Conservation (phyloP, 2,113 vertebrate genomes). For the Carassius auratus region DNA sequence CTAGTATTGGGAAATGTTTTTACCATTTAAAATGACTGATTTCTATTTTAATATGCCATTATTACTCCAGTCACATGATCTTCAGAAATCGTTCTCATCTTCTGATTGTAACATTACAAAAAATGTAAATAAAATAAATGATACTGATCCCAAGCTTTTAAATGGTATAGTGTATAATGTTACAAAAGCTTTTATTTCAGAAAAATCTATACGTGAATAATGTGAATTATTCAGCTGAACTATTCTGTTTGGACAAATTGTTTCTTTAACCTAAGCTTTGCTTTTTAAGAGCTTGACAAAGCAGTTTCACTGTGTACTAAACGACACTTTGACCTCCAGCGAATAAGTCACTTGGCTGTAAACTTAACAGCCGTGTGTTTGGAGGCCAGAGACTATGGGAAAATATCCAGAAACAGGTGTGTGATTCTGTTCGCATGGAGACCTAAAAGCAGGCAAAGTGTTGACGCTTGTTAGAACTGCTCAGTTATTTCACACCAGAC, state of each 20-base stretch:
- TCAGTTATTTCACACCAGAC: constrained; percentile 19
- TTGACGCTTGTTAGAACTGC: neutral
- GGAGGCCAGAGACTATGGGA: neutral
- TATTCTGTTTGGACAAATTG: neutral
- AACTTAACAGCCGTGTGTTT: neutral
- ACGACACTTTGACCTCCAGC: constrained; percentile 3
- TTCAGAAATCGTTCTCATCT: too few species aligned
- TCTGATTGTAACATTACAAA: too few species aligned
- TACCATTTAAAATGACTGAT: too few species aligned
- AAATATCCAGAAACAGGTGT: constrained; percentile 13
- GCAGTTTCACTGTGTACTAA: neutral
- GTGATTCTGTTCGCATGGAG: neutral
- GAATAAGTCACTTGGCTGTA: neutral
- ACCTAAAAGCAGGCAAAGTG: neutral
- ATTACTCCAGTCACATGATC: too few species aligned
- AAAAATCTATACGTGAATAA: neutral
- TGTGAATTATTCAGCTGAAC: neutral
- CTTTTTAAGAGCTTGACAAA: neutral
- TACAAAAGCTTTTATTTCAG: too few species aligned
- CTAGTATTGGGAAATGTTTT: too few species aligned
- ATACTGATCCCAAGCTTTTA: too few species aligned
- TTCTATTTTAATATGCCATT: too few species aligned
- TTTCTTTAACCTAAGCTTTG: neutral
- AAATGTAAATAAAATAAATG: too few species aligned
- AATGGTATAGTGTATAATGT: too few species aligned